phyloP scores from a whole-genome alignment of 1,140 invertebrate genomes.

The Bombus confusus region DNA sequence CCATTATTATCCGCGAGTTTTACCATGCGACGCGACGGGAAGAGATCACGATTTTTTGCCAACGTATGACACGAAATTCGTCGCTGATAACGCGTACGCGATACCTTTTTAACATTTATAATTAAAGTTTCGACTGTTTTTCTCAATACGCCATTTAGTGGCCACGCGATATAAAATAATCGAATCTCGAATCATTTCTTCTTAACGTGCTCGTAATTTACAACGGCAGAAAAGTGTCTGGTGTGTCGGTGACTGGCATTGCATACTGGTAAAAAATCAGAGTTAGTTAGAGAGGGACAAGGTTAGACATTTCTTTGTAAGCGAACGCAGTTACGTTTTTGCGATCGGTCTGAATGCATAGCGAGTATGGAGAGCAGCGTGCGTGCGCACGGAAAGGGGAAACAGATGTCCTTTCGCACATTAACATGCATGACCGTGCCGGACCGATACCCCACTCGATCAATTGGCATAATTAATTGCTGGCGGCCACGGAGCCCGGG shows the following conservation, averaged over 20 bases:
- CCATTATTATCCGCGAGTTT: constrained; percentile 8
- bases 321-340: constrained; percentile 17
- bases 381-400: constrained; percentile 24
- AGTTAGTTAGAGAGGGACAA: not conserved
- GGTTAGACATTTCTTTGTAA: not conserved
- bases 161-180: too few species aligned
- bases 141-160: too few species aligned
- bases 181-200: accelerated
- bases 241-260: too few species aligned
- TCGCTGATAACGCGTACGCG: not conserved
- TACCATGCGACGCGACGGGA: not conserved
- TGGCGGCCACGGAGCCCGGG: constrained; percentile 36
- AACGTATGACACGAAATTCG: not conserved
- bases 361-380: not conserved
- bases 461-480: constrained; percentile 74
- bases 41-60: not conserved
- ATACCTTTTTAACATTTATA: not conserved
- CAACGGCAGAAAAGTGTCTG: too few species aligned
- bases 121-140: not conserved
- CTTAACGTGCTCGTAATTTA: too few species aligned
- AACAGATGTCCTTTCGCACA: constrained; percentile 72
- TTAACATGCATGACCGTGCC: constrained; percentile 70
- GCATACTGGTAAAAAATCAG: not conserved
- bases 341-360: not conserved
- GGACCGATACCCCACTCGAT: constrained; percentile 70